Evolutionary conservation across 2,888 invertebrate species (phyloP), one percentile per base, ranked within the genome.

Genomic region (Drosophila pegasa): DNA sequence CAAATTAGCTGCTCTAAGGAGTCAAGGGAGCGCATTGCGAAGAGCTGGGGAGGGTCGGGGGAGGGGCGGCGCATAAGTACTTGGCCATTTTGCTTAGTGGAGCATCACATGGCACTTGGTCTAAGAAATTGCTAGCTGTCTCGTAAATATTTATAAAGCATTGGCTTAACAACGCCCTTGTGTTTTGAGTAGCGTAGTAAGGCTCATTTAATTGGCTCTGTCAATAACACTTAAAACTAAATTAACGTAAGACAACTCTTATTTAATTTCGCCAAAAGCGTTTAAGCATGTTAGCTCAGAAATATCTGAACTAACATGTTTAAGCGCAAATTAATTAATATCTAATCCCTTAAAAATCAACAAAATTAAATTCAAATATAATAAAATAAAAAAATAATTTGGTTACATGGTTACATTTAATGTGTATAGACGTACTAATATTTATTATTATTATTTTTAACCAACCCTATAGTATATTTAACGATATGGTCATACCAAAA

Each of bases 131-230:
- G 29, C 40, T 29, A 45, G 48, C 12, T 62, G 64, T 16, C 61
- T 75, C 68, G 71, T 79, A 71, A 80, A 79, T 80, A 83, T 75
- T 83, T 83, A 64, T 51, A 69, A 64, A 58, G 65, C 65, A 47
- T 75, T 33, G 55, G 62, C 58, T 69, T 54, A 58, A 60, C 55
- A 41, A 33, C 25, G 62, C 12, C 47, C 5, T 38, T 6, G 67
- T n/a, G 41, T 37, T 37, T 67, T 50, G 33, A 33, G 14, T 9
- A 27, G 29, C 33, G 10, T 29, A 33, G 48, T 33, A 50, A 43
- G 33, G 38, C 27, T 9, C 12, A 9, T 35, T 40, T 70, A 51
- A 61, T 62, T 40, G 51, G 27, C 27, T 22, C 12, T 6, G 35
- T 12, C 14, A 9, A 20, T 25, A 50, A 18, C 2, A 16, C 5